phyloP scores from a whole-genome alignment of 1,140 invertebrate genomes.

The Yoshiicerus persimilis region DNA sequence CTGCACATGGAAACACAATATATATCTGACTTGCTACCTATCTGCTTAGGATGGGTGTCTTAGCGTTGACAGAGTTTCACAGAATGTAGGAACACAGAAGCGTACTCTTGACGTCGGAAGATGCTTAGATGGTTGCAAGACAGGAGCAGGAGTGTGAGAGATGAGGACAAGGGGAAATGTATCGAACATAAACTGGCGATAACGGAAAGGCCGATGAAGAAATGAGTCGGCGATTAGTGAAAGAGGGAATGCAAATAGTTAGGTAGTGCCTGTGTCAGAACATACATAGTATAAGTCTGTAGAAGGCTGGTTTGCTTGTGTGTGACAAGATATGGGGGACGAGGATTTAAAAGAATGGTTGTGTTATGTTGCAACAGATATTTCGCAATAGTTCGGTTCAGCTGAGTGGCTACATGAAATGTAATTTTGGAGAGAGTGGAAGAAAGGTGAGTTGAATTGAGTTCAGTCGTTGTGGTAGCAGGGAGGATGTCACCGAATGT shows the following conservation, averaged over 20 bases:
- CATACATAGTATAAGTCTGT: background rate
- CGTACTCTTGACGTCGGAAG: too few relatives aligned
- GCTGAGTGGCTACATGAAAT: background rate
- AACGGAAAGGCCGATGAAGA: background rate
- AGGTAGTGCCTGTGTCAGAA: too few relatives aligned
- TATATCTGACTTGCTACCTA: too few relatives aligned
- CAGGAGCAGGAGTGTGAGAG: too few relatives aligned
- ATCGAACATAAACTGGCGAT: background rate
- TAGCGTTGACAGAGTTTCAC: too few relatives aligned
- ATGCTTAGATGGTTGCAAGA: background rate
- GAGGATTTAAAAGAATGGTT: background rate
- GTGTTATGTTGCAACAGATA: background rate
- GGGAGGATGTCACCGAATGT: conserved; percentile 21
- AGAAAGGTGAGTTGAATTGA: background rate
- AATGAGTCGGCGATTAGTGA: background rate
- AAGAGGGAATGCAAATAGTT: background rate
- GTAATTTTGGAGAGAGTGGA: background rate
- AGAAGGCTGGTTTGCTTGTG: background rate
- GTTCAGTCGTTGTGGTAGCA: background rate
- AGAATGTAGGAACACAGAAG: background rate
- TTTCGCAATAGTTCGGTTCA: background rate
- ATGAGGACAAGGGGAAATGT: background rate
- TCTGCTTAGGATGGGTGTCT: too few relatives aligned
- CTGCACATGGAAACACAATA: too few relatives aligned
- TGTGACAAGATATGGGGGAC: background rate